Evolutionary conservation across 2,888 invertebrate species (phyloP).

Genomic region (Unio delphinus): DNA sequence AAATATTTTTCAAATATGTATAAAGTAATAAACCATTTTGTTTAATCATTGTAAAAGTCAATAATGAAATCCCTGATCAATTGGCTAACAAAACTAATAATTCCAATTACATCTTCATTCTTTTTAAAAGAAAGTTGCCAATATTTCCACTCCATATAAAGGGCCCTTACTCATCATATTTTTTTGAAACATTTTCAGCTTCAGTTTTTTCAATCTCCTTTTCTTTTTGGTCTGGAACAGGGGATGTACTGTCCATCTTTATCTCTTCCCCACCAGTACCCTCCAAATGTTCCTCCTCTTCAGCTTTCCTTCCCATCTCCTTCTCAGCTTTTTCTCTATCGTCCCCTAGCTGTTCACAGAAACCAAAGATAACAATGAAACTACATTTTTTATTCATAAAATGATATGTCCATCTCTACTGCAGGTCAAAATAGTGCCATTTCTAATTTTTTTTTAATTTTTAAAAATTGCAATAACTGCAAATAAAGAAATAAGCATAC

Average conservation of each 20-base stretch:
- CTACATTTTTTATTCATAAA: neutral
- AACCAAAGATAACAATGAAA: no score
- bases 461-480: neutral
- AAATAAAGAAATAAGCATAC: no score
- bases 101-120: neutral
- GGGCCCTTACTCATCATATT: constrained; percentile 3
- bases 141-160: no score
- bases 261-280: constrained; percentile 4
- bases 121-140: neutral
- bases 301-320: constrained; percentile 25
- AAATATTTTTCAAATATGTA: no score
- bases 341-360: no score
- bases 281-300: constrained; percentile 18
- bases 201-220: constrained; percentile 2
- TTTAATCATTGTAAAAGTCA: no score
- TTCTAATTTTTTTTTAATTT: neutral
- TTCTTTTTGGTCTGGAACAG: constrained; percentile 2
- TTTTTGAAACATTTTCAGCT: neutral
- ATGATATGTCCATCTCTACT: neutral
- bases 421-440: neutral
- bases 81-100: no score
- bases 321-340: constrained; percentile 31
- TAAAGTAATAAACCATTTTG: no score
- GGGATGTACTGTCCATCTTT: constrained; percentile 1
- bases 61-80: no score